A percentile compares a stretch with the other conserved stretches of the same genome.
phyloP scores from a whole-genome alignment of 2,888 invertebrate species.

The Salpingus planirostris region DNA sequence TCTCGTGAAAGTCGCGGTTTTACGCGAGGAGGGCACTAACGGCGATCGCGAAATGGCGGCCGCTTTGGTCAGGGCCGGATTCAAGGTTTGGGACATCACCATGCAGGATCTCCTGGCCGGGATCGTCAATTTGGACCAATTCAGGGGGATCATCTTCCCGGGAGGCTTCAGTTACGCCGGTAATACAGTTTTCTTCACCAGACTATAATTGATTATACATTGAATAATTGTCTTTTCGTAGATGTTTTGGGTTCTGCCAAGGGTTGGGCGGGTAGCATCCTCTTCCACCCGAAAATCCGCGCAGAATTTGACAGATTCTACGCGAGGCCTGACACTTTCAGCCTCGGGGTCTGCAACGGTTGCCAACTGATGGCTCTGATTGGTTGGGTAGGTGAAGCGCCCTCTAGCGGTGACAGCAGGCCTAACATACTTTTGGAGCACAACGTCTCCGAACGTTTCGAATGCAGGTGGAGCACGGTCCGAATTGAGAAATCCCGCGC shows the following conservation, averaged over 20 bases:
- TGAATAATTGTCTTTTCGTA: conserved; percentile 31
- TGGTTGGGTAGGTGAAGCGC: conserved; percentile 70
- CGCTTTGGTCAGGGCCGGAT: conserved; percentile 75
- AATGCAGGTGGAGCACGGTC: conserved; percentile 52
- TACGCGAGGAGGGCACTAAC: conserved; percentile 95
- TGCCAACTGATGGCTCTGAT: conserved; percentile 92
- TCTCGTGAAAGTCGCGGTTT: conserved; percentile 68
- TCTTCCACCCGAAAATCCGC: conserved; percentile 67
- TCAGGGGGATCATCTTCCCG: conserved; percentile 87
- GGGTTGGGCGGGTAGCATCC: conserved; percentile 92
- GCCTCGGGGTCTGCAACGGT: conserved; percentile 96
- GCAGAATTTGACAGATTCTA: conserved; percentile 70
- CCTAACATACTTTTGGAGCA: conserved; percentile 68
- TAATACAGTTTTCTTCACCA: conserved; percentile 35
- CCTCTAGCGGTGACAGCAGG: conserved; percentile 26
- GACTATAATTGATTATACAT: conserved; percentile 1
- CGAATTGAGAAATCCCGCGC: conserved; percentile 58
- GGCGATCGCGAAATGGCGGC: conserved; percentile 98
- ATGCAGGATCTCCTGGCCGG: conserved; percentile 81
- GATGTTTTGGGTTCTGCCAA: conserved; percentile 95
- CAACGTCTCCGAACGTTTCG: conserved; percentile 83
- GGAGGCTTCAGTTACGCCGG: conserved; percentile 99
- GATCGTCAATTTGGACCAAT: conserved; percentile 63
- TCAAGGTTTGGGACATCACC: conserved; percentile 88
- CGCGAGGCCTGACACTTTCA: conserved; percentile 74